Evolutionary conservation across 1,140 invertebrate genomes (phyloP).

Genomic region (Drosophila novamexicana): DNA sequence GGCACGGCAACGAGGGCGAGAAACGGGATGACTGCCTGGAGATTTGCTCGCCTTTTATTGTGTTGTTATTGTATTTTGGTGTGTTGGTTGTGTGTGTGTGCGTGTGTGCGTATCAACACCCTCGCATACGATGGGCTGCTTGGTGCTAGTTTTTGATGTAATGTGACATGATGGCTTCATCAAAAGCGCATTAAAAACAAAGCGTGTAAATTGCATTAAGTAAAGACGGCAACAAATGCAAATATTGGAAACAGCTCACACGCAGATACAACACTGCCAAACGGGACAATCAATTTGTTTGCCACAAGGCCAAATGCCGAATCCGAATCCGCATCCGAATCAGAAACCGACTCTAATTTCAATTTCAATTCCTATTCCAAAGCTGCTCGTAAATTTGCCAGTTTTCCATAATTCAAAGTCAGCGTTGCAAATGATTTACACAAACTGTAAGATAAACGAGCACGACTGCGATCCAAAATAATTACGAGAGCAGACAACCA

Average conservation of each 20-base stretch:
- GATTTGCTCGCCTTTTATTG: slow-evolving; percentile 52
- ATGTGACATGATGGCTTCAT: slow-evolving; percentile 83
- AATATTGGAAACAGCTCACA: slow-evolving; percentile 12
- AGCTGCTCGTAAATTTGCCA: slow-evolving; percentile 51
- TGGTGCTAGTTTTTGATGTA: slow-evolving; percentile 70
- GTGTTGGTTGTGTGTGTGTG: neutral
- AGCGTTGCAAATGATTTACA: slow-evolving; percentile 48
- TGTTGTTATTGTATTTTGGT: slow-evolving; percentile 34
- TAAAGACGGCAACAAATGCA: slow-evolving; percentile 34
- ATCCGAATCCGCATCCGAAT: neutral
- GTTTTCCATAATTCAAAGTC: slow-evolving; percentile 57
- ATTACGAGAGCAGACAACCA: slow-evolving; percentile 27
- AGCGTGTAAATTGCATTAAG: slow-evolving; percentile 55
- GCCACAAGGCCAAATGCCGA: slow-evolving; percentile 4
- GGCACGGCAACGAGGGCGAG: neutral
- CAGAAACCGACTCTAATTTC: neutral
- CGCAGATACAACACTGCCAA: neutral
- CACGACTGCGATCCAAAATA: slow-evolving; percentile 24
- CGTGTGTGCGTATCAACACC: slow-evolving; percentile 34
- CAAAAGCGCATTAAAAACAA: slow-evolving; percentile 83
- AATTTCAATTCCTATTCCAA: slow-evolving; percentile 5
- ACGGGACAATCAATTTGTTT: slow-evolving; percentile 16
- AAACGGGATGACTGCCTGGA: slow-evolving; percentile 39
- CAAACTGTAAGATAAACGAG: slow-evolving; percentile 40
- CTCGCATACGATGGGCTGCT: slow-evolving; percentile 38